A percentile compares a stretch with the other conserved stretches of the same genome.
Evolutionary conservation across 2,113 vertebrate species (phyloP).

Genomic region (Saccopteryx bilineata): DNA sequence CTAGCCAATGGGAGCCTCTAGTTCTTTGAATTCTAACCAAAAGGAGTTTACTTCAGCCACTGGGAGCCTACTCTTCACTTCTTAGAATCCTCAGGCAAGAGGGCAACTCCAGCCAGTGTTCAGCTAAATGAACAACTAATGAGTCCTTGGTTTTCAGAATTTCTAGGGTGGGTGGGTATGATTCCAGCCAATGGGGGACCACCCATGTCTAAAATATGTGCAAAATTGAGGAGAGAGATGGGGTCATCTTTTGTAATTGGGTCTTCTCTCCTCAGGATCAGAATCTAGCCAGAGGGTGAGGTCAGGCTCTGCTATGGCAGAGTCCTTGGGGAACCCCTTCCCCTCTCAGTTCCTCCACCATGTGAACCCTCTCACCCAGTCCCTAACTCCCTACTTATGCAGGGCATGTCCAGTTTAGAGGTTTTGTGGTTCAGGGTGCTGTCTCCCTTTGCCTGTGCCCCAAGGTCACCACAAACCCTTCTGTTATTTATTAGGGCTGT

Average conservation of each 20-base stretch:
- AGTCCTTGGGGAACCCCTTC: slow-evolving; percentile 37
- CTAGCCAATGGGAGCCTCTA: slow-evolving; percentile 9
- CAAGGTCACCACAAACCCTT: slow-evolving; percentile 7
- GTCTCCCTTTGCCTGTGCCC: slow-evolving; percentile 63
- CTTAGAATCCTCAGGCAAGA: slow-evolving; percentile 2
- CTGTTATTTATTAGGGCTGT: slow-evolving; percentile 67
- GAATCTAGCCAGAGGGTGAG: slow-evolving; percentile 20
- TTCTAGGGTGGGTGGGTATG: slow-evolving; percentile 79
- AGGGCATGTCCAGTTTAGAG: slow-evolving; percentile 65
- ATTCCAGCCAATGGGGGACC: slow-evolving; percentile 81
- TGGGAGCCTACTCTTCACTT: not conserved
- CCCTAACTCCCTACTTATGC: slow-evolving; percentile 16
- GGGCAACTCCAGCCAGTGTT: slow-evolving; percentile 29
- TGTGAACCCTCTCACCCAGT: not conserved
- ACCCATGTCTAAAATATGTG: slow-evolving; percentile 37
- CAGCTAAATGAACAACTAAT: slow-evolving; percentile 31
- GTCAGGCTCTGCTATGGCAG: slow-evolving; percentile 69
- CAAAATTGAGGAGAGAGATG: not conserved
- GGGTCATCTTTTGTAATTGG: not conserved
- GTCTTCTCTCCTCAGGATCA: slow-evolving; percentile 1
- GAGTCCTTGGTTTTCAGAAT: slow-evolving; percentile 59
- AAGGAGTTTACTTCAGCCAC: slow-evolving; percentile 55
- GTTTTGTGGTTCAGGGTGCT: slow-evolving; percentile 74
- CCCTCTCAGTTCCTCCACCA: not conserved
- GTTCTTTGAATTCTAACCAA: slow-evolving; percentile 51